Evolutionary conservation across 2,113 vertebrate genomes (phyloP).

Genomic region (Chaenocephalus aceratus): DNA sequence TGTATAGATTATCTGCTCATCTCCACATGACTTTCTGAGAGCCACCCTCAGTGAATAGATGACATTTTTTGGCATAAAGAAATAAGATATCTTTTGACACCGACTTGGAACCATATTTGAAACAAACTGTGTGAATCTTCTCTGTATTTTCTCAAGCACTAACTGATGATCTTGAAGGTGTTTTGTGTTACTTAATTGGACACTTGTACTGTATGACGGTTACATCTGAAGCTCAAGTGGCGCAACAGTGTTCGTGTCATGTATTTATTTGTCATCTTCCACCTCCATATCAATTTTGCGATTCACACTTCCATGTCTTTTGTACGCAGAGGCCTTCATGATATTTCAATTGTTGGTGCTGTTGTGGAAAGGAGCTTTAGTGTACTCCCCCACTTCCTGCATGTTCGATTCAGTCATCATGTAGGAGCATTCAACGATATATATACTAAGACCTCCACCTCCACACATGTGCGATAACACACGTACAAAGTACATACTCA

Average conservation of each 20-base stretch:
- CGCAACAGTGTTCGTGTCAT: background rate
- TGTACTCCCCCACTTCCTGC: conserved; percentile 45
- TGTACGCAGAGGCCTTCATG: background rate
- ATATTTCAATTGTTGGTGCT: conserved; percentile 28
- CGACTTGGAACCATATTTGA: background rate
- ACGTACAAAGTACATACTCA: background rate
- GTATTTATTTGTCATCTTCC: conserved; percentile 1
- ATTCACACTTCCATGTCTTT: conserved; percentile 24
- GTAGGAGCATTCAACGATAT: background rate
- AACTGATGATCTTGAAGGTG: background rate
- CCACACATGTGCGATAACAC: conserved; percentile 4
- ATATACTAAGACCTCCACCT: conserved; percentile 25
- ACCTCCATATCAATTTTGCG: conserved; percentile 19
- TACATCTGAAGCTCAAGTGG: background rate
- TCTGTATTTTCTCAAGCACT: background rate
- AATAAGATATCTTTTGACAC: background rate
- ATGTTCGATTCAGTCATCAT: background rate
- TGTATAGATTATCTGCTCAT: background rate
- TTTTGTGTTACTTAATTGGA: background rate
- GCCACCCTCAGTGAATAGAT: background rate
- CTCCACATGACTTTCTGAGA: background rate
- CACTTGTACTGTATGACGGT: background rate
- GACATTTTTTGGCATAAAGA: background rate
- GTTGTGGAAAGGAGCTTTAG: conserved; percentile 17
- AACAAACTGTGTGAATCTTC: background rate